Evolutionary conservation across 1,140 invertebrate species (phyloP), one percentile per base, ranked within the genome.

Genomic region (Vanessa atalanta): DNA sequence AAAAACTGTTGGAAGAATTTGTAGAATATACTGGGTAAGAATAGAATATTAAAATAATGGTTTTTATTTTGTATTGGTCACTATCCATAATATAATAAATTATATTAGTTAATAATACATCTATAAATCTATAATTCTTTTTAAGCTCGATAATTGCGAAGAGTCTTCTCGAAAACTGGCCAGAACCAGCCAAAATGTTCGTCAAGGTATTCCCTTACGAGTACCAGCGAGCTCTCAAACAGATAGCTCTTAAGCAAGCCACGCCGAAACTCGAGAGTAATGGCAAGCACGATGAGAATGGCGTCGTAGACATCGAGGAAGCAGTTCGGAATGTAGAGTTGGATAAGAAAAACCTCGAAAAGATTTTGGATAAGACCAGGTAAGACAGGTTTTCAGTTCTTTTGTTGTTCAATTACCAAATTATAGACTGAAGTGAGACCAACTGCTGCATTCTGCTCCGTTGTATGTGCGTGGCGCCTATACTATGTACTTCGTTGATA

Each of bases 141-240:
- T 74, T 53, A 73, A 93, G 93, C 15, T 99, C 98, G 2, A 84
- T 96, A 68, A 95, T 99, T 69, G 98, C 98, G 20, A 88, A 95
- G 79, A 93, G 96, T 63, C 93, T 99, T 20, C 89, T 99, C 0
- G 93, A 95, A 48, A 95, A 97, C 72, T 99, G 98, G 97, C 95
- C 97, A 2, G 94, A 94, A 74, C 94, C 95, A 51, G 95, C 96
- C 11, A 94, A 95, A 43, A 94, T 96, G 85, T 99, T 99, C 90
- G 94, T 99, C 53, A 99, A 99, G 94, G 98, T 99, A 67, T 99
- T 99, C 94, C 99, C 99, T 0, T 97, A 97, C 82, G 99, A 99
- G 84, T 99, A 99, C 92, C 98, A 99, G 85, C 94, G 97, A 78
- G 99, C 96, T 8, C 91, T 99, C 6, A 95, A 96, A 79, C 96